Conservation (phyloP, 1,140 invertebrate genomes). For the Caenorhabditis brenneri region DNA sequence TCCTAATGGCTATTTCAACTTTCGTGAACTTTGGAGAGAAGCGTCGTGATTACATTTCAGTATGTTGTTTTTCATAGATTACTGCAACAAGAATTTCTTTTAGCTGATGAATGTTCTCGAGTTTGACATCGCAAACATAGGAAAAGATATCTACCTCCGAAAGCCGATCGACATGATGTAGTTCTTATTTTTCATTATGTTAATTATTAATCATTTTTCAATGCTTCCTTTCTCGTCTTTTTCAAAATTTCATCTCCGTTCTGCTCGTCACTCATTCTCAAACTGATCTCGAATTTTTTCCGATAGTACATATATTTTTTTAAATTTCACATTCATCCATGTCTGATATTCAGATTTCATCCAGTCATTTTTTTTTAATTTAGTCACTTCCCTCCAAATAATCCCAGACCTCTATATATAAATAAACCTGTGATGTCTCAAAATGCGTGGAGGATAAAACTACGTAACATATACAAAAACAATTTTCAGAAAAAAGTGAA, state of each 20-base stretch:
- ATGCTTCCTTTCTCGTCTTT: background rate
- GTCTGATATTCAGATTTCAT: constrained; percentile 19
- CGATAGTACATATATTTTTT: constrained; percentile 14
- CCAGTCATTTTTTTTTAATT: background rate
- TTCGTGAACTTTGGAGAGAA: constrained; percentile 17
- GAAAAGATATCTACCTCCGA: constrained; percentile 12
- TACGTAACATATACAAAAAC: background rate
- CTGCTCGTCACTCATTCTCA: constrained; percentile 5
- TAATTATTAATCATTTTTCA: background rate
- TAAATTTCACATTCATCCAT: background rate
- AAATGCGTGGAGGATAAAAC: background rate
- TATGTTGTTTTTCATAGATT: background rate
- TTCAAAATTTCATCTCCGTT: background rate
- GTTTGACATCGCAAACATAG: constrained; percentile 21
- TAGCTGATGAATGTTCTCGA: background rate
- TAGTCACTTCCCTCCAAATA: background rate
- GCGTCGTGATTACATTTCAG: constrained; percentile 31
- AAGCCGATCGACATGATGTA: constrained; percentile 32
- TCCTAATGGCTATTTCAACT: background rate
- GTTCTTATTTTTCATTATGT: background rate
- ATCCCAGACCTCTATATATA: background rate
- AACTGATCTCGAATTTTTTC: background rate
- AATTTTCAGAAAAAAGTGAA: background rate
- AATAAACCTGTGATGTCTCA: constrained; percentile 37
- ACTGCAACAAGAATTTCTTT: background rate